Evolutionary conservation across 1,140 invertebrate species (phyloP), one percentile per base, ranked within the genome.

Genomic region (Apolygus lucorum): DNA sequence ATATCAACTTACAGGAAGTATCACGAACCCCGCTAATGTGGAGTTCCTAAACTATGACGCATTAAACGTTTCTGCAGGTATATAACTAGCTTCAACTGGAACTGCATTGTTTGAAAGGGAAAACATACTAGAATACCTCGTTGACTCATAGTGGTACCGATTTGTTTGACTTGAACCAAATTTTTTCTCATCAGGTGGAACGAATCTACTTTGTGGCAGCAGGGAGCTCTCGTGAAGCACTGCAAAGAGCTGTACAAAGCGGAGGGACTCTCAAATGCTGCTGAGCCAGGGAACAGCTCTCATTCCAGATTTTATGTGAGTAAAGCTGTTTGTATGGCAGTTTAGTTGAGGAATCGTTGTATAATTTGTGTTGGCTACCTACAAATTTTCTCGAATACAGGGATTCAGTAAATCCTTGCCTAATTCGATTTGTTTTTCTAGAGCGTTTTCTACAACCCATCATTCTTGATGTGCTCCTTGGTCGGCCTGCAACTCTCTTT

Each of bases 381-480:
- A n/a, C n/a, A n/a, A n/a, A n/a, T n/a, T n/a, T n/a, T n/a, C n/a
- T n/a, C n/a, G n/a, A n/a, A n/a, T n/a, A n/a, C n/a, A n/a, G n/a
- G n/a, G n/a, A n/a, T n/a, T n/a, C n/a, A n/a, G n/a, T n/a, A n/a
- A n/a, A n/a, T 72, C 28, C 66, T 26, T 68, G 63, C 62, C 63
- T 21, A 49, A 11, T 59, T 59, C 54, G 4, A 59, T 22, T 14
- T 13, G 54, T 59, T 59, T 13, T 82, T 84, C 22, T 84, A 96
- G 93, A 83, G 84, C 71, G 81, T 97, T 59, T 97, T 96, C 78
- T 87, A 86, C 72, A 91, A 94, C 78, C 94, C 95, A n/a, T 87
- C 90, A 28, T 81, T 86, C 62, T 79, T 93, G 0, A 83, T 92
- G n/a, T 88, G 87, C 74, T 81, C 86, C 25, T 76, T 96, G 28